phyloP scores from a whole-genome alignment of 2,797 vertebrate genomes.

The Lophius americanus region DNA sequence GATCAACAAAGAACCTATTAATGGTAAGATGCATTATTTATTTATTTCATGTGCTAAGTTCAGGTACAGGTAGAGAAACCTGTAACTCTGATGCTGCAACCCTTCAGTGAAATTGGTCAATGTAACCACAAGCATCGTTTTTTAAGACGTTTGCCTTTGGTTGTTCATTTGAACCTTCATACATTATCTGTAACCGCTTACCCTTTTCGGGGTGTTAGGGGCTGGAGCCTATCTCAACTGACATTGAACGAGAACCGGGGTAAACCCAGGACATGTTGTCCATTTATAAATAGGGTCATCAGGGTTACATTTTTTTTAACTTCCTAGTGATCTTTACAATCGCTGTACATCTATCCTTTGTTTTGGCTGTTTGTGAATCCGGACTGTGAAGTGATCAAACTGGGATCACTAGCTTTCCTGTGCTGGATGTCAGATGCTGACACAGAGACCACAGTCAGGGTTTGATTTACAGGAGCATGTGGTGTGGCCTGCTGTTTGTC shows the following conservation, averaged over 20 bases:
- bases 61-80: too few relatives aligned
- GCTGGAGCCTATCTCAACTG: too few relatives aligned
- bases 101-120: conserved; percentile 6
- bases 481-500: conserved; percentile 68
- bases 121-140: background rate
- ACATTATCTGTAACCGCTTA: too few relatives aligned
- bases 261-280: background rate
- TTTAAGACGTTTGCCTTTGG: conserved; percentile 1
- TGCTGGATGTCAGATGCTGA: conserved; percentile 52
- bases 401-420: conserved; percentile 59
- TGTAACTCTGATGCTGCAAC: background rate
- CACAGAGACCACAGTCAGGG: conserved; percentile 44
- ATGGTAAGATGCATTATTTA: background rate
- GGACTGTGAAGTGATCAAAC: conserved; percentile 54
- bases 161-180: background rate
- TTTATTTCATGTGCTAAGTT: too few relatives aligned
- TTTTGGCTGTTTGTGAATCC: conserved; percentile 14
- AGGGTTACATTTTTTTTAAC: background rate
- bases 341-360: background rate
- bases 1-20: background rate
- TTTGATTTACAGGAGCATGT: conserved; percentile 79
- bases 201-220: too few relatives aligned
- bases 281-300: conserved; percentile 11
- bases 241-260: too few relatives aligned
- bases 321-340: conserved; percentile 4